Evolutionary conservation across 2,113 vertebrate genomes (phyloP).

Genomic region (Gobius niger): DNA sequence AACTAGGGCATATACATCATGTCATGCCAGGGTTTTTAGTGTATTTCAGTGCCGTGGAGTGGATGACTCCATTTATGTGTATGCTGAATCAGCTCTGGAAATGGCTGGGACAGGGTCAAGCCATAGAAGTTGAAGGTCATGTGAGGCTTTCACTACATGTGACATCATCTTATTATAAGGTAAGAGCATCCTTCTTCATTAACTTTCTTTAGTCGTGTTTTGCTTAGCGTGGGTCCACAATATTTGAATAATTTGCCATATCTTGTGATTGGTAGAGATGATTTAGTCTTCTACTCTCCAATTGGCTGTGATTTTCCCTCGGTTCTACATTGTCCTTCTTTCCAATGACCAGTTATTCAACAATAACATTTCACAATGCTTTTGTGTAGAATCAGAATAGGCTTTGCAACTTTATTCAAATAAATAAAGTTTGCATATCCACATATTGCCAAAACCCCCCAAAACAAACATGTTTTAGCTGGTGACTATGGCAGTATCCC

Average conservation of each 20-base stretch:
- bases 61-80: not conserved
- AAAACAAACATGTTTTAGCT: not conserved
- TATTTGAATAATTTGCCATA: too few species aligned
- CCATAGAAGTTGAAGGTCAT: not conserved
- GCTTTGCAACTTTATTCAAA: not conserved
- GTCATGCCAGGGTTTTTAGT: not conserved
- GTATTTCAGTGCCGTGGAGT: not conserved
- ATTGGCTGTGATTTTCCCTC: too few species aligned
- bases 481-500: not conserved
- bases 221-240: too few species aligned
- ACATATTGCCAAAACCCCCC: not conserved
- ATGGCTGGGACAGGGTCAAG: not conserved
- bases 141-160: not conserved
- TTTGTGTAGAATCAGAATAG: too few species aligned
- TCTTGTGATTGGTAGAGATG: too few species aligned
- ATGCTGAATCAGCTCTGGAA: slow-evolving; percentile 7
- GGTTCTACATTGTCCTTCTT: too few species aligned
- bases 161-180: too few species aligned
- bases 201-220: too few species aligned
- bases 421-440: not conserved
- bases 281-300: too few species aligned
- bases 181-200: too few species aligned
- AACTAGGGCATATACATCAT: slow-evolving; percentile 4
- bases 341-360: too few species aligned
- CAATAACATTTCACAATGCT: too few species aligned